phyloP scores from a whole-genome alignment of 2,797 vertebrate genomes.

The Picus viridis region DNA sequence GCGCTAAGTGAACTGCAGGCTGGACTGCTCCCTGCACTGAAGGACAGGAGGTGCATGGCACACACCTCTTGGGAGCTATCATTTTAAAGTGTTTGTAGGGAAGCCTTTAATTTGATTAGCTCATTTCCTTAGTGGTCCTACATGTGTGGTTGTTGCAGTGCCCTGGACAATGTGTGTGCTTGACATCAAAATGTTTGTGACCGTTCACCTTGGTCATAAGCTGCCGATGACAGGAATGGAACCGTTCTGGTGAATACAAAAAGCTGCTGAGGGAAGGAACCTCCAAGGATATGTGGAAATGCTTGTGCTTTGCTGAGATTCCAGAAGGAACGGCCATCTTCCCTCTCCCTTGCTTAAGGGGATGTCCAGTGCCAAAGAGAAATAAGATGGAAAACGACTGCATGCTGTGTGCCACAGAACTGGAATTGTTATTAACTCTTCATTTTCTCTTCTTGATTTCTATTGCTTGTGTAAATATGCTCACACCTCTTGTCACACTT shows the following conservation, averaged over 20 bases:
- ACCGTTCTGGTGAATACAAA: background rate
- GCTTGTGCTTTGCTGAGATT: background rate
- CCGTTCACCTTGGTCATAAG: background rate
- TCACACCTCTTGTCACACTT: background rate
- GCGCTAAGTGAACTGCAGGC: background rate
- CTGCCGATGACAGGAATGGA: background rate
- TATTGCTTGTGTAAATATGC: background rate
- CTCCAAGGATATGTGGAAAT: background rate
- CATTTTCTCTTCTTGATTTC: background rate
- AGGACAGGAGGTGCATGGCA: conserved; percentile 9
- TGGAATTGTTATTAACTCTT: background rate
- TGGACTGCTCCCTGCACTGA: background rate
- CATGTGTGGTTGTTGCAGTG: background rate
- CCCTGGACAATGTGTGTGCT: background rate
- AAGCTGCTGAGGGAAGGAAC: background rate
- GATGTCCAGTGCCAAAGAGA: background rate
- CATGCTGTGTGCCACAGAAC: background rate
- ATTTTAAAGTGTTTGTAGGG: conserved; percentile 15
- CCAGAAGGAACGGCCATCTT: background rate
- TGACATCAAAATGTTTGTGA: background rate
- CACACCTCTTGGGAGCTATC: background rate
- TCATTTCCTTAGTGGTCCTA: background rate
- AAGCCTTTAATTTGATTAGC: conserved; percentile 15
- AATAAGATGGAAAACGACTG: background rate
- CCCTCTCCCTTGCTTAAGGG: background rate